Conservation (phyloP, 2,113 vertebrate species). For the Anarhynchus alexandrinus region DNA sequence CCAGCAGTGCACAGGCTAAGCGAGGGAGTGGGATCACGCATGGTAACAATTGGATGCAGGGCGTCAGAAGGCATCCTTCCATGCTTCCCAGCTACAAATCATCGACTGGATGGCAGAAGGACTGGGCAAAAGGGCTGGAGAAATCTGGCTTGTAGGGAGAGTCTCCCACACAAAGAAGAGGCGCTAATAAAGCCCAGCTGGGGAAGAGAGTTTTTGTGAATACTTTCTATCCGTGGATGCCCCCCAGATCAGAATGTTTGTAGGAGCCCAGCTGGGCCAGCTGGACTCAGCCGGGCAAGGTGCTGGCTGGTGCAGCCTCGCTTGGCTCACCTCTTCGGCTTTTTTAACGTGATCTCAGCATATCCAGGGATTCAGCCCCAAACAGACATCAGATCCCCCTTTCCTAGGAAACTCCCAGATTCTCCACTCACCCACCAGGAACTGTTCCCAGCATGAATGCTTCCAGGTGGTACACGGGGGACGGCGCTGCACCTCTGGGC, state of each 20-base stretch:
- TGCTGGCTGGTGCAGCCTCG: not conserved
- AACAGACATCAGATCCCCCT: not conserved
- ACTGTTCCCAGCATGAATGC: not conserved
- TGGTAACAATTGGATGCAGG: not conserved
- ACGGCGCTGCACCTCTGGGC: rapidly evolving
- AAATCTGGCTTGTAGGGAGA: not conserved
- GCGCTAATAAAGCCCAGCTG: constrained; percentile 7
- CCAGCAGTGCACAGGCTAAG: not conserved
- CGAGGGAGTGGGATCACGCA: not conserved
- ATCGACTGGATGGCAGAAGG: not conserved
- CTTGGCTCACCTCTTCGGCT: not conserved
- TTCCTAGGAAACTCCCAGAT: not conserved
- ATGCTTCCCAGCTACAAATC: not conserved
- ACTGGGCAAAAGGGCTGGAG: not conserved
- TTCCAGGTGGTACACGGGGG: not conserved
- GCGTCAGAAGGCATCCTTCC: not conserved
- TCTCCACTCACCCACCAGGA: not conserved
- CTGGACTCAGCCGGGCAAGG: not conserved
- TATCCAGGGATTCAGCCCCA: not conserved
- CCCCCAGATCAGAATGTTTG: not conserved
- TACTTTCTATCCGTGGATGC: not conserved
- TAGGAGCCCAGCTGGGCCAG: not conserved
- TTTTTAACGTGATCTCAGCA: not conserved
- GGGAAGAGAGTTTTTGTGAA: not conserved
- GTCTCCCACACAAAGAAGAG: constrained; percentile 1